Conservation (phyloP, 1,140 invertebrate species). For the Macrobrachium nipponense region DNA sequence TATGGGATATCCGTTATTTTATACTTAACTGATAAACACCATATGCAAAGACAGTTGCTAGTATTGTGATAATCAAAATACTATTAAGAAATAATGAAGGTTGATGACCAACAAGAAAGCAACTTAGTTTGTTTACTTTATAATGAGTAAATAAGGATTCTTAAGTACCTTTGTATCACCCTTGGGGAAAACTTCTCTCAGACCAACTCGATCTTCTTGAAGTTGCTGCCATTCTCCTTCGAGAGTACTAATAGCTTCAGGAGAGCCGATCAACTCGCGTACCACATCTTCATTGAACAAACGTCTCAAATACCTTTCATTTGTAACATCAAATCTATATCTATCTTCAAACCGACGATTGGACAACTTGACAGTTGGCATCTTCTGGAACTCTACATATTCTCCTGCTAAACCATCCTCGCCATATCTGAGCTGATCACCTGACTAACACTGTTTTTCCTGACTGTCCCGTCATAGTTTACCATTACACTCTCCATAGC, state of each 20-base stretch:
- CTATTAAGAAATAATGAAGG: not conserved
- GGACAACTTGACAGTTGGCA: constrained; percentile 95
- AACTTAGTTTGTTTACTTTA: not conserved
- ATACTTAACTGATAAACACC: no score
- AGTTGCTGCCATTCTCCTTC: constrained; percentile 97
- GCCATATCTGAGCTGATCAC: constrained; percentile 89
- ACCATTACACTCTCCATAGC: constrained; percentile 99
- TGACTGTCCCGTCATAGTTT: constrained; percentile 95
- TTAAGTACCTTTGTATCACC: constrained; percentile 74
- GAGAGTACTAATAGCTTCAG: constrained; percentile 89
- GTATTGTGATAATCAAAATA: no score
- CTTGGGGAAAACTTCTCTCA: constrained; percentile 80
- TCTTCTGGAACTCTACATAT: constrained; percentile 77
- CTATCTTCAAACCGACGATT: constrained; percentile 95
- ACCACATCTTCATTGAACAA: constrained; percentile 96
- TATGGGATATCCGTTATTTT: no score
- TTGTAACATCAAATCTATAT: constrained; percentile 96
- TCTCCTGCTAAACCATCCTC: constrained; percentile 77
- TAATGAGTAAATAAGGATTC: not conserved
- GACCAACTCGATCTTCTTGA: constrained; percentile 83
- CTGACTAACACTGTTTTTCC: constrained; percentile 95
- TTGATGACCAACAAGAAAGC: not conserved
- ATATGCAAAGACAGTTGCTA: no score
- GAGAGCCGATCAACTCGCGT: constrained; percentile 90
- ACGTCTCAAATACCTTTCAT: constrained; percentile 88